phyloP scores from a whole-genome alignment of 2,797 vertebrate genomes.

The Valencia hispanica region DNA sequence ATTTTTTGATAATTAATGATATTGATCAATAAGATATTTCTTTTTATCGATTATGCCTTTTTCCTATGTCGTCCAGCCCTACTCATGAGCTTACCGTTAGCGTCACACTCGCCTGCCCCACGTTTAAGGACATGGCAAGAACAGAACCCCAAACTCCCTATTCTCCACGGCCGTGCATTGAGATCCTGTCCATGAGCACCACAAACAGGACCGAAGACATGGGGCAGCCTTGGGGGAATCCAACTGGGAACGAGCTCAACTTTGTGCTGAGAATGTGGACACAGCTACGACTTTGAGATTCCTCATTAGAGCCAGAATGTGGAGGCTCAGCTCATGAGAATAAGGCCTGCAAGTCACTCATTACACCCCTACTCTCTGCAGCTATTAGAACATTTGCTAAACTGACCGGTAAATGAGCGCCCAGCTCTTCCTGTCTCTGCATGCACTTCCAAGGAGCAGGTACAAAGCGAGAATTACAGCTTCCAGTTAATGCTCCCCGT shows the following conservation, averaged over 20 bases:
- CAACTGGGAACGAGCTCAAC: background rate
- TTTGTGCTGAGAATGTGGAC: background rate
- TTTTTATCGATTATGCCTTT: too few species aligned
- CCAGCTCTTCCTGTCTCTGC: slow-evolving; percentile 66
- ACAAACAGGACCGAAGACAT: background rate
- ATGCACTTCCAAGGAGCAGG: background rate
- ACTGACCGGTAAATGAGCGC: slow-evolving; percentile 74
- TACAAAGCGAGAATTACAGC: slow-evolving; percentile 29
- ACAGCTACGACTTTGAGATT: background rate
- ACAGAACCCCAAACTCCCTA: background rate
- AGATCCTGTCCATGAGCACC: background rate
- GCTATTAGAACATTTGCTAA: slow-evolving; percentile 68
- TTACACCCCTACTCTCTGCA: slow-evolving; percentile 66
- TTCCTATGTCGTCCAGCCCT: too few species aligned
- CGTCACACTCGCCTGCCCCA: too few species aligned
- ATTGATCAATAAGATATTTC: too few species aligned
- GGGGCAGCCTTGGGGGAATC: background rate
- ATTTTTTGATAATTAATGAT: too few species aligned
- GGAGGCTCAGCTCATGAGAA: slow-evolving; percentile 64
- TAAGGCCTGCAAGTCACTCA: slow-evolving; percentile 65
- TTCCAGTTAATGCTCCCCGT: slow-evolving; percentile 11
- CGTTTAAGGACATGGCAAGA: too few species aligned
- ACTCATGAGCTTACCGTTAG: too few species aligned
- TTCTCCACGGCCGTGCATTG: background rate
- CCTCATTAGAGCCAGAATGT: slow-evolving; percentile 24